phyloP scores from a whole-genome alignment of 2,797 vertebrate genomes.

The Malurus splendens region DNA sequence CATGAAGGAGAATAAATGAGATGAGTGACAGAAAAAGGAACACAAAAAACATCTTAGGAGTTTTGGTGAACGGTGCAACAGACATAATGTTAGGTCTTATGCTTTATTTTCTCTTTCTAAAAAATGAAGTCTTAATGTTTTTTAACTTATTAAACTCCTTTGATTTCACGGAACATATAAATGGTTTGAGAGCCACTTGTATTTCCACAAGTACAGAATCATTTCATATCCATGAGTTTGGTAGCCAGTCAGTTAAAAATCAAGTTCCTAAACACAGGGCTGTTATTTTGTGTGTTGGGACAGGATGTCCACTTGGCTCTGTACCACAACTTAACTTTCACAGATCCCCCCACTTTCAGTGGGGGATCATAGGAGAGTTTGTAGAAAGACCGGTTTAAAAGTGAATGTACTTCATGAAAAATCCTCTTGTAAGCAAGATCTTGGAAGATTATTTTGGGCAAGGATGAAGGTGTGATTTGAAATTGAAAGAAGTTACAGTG shows the following conservation, averaged over 20 bases:
- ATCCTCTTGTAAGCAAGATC: constrained; percentile 28
- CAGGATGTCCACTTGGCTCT: constrained; percentile 28
- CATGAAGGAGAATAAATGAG: constrained; percentile 38
- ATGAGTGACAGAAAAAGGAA: constrained; percentile 54
- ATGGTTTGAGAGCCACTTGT: neutral
- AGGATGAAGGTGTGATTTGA: constrained; percentile 47
- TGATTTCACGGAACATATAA: neutral
- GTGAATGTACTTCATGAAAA: constrained; percentile 20
- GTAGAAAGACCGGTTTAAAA: neutral
- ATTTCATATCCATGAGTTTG: neutral
- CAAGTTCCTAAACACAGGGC: neutral
- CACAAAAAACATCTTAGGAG: neutral
- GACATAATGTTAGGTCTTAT: neutral
- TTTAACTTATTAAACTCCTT: neutral
- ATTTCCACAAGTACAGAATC: neutral
- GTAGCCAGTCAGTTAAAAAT: neutral
- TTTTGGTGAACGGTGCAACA: constrained; percentile 16
- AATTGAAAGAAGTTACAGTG: constrained; percentile 49
- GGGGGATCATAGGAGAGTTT: neutral
- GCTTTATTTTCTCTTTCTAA: neutral
- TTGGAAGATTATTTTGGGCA: constrained; percentile 50
- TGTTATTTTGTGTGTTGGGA: neutral
- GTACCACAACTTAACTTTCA: neutral
- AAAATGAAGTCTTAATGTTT: neutral
- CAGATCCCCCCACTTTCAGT: neutral